Conservation (phyloP, 1,140 invertebrate species). For the Forficula auricularia region DNA sequence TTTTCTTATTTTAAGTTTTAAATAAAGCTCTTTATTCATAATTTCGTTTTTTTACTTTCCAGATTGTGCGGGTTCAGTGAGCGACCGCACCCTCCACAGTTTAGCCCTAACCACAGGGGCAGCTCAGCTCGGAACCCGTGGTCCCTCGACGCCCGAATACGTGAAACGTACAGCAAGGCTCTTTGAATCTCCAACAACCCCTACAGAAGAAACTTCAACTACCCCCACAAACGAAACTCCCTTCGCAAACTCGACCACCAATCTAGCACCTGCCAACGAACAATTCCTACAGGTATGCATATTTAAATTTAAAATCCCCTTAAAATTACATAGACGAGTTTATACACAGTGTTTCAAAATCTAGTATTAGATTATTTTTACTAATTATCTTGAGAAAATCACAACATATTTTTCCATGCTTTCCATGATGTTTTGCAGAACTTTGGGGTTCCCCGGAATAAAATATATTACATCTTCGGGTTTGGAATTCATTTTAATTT, state of each 20-base stretch:
- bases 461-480: too few species aligned
- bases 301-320: too few species aligned
- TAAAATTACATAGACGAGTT: too few species aligned
- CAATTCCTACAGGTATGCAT: too few species aligned
- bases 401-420: too few species aligned
- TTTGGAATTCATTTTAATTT: too few species aligned
- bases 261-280: conserved; percentile 33
- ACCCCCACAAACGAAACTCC: conserved; percentile 36
- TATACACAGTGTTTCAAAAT: too few species aligned
- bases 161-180: conserved; percentile 21
- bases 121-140: conserved; percentile 17
- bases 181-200: conserved; percentile 25
- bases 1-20: too few species aligned
- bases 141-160: conserved; percentile 21
- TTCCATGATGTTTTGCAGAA: too few species aligned
- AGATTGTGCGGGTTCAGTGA: conserved; percentile 26
- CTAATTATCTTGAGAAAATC: too few species aligned
- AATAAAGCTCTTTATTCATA: background rate
- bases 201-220: conserved; percentile 33
- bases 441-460: too few species aligned
- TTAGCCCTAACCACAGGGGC: conserved; percentile 24
- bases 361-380: too few species aligned
- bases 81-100: conserved; percentile 28
- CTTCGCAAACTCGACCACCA: conserved; percentile 35
- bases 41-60: conserved; percentile 13